Conservation (phyloP, 2,113 vertebrate species). For the Oceanites oceanicus region DNA sequence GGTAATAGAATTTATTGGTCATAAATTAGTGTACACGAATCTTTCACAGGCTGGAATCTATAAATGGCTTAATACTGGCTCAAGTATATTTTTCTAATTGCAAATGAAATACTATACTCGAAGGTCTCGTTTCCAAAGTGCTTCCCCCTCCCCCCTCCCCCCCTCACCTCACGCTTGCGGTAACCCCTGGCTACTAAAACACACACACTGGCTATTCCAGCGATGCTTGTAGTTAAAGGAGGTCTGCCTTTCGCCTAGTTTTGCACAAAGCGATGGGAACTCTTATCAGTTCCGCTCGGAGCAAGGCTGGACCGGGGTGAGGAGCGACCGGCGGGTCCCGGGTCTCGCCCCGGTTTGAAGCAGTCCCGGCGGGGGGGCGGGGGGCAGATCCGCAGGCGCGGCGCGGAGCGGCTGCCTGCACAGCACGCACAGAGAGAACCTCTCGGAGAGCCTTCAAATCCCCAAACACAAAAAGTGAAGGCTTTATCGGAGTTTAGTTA, state of each 20-base stretch:
- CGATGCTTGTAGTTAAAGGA: not conserved
- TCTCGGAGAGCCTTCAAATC: not conserved
- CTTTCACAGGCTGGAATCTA: not conserved
- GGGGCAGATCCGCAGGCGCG: not conserved
- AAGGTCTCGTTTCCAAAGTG: not conserved
- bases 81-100: not conserved
- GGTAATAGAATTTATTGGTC: not conserved
- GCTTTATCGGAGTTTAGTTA: conserved; percentile 37
- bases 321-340: not conserved
- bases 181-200: not conserved
- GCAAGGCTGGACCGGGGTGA: not conserved
- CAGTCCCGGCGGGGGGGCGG: not conserved
- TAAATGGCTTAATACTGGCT: not conserved
- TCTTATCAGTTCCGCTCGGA: not conserved
- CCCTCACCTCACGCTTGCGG: not conserved
- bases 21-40: not conserved
- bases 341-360: not conserved
- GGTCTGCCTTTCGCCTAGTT: not conserved
- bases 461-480: not conserved
- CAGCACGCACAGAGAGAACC: not conserved
- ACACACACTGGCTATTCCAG: not conserved
- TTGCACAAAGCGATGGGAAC: not conserved
- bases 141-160: not conserved
- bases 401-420: not conserved
- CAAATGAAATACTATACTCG: not conserved